phyloP scores from a whole-genome alignment of 2,113 vertebrate species.

The Sclerurus mexicanus region DNA sequence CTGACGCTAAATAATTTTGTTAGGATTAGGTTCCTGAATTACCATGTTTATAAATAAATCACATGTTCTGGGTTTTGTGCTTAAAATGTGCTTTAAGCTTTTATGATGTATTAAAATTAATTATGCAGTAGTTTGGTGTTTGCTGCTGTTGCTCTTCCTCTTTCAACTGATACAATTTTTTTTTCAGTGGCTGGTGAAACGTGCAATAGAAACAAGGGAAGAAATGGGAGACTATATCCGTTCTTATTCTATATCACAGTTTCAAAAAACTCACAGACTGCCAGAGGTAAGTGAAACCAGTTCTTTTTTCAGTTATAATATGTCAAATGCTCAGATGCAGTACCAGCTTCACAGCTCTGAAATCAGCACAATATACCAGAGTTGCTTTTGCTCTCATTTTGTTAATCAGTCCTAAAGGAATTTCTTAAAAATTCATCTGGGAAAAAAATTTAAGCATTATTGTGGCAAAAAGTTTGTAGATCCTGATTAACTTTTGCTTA shows the following conservation, averaged over 20 bases:
- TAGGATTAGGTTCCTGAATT: neutral
- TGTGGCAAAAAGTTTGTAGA: neutral
- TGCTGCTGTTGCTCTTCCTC: neutral
- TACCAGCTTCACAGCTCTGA: neutral
- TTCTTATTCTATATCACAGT: conserved; percentile 92
- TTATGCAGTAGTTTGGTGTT: neutral
- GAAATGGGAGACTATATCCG: conserved; percentile 97
- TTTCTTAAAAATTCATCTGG: neutral
- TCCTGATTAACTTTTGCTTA: neutral
- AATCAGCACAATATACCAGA: neutral
- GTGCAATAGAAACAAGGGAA: conserved; percentile 95
- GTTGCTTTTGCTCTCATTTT: neutral
- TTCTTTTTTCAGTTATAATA: neutral
- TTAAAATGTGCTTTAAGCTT: neutral
- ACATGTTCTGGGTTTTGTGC: neutral
- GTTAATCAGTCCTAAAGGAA: neutral
- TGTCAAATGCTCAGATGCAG: neutral
- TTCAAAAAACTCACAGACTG: conserved; percentile 89
- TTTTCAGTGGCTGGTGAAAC: conserved; percentile 93
- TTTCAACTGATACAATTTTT: neutral
- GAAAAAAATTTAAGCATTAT: neutral
- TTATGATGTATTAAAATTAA: neutral
- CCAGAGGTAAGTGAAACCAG: conserved; percentile 83
- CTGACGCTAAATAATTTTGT: neutral
- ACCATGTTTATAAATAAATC: neutral